phyloP scores from a whole-genome alignment of 2,113 vertebrate species.

The Triplophysa siluroides region DNA sequence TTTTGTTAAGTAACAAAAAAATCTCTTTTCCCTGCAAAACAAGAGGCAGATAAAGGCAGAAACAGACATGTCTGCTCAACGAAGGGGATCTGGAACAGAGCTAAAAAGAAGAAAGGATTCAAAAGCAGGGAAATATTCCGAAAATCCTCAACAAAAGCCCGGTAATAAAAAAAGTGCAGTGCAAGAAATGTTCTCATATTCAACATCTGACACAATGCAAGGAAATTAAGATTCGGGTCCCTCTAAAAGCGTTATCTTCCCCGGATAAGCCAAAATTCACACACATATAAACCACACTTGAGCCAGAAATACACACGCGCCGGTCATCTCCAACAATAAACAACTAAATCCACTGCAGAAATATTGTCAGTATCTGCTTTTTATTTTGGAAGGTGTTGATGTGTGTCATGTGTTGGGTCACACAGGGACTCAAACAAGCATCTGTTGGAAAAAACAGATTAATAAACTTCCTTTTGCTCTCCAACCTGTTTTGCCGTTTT shows the following conservation, averaged over 20 bases:
- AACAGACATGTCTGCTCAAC: conserved; percentile 19
- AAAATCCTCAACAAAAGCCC: background rate
- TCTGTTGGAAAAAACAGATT: background rate
- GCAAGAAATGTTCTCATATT: conserved; percentile 50
- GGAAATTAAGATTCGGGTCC: conserved; percentile 54
- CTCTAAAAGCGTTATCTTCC: conserved; percentile 62
- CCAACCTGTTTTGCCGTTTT: too few relatives aligned
- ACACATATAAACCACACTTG: conserved; percentile 53
- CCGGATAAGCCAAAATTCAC: conserved; percentile 64
- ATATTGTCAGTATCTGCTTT: conserved; percentile 49
- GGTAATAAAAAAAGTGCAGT: conserved; percentile 25
- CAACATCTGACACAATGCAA: conserved; percentile 60
- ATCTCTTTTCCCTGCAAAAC: conserved; percentile 4
- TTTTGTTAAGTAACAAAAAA: conserved; percentile 32
- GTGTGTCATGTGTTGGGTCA: conserved; percentile 21
- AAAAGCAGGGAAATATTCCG: background rate
- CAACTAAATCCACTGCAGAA: conserved; percentile 30
- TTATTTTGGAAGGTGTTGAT: conserved; percentile 44
- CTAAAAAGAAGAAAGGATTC: background rate
- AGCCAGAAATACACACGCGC: conserved; percentile 36
- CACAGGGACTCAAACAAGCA: conserved; percentile 12
- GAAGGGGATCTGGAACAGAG: background rate
- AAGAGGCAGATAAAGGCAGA: conserved; percentile 9
- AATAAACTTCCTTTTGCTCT: conserved; percentile 10
- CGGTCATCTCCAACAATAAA: conserved; percentile 57